Evolutionary conservation across 2,797 vertebrate species (phyloP), one percentile per base, ranked within the genome.

Genomic region (Salmo trutta): DNA sequence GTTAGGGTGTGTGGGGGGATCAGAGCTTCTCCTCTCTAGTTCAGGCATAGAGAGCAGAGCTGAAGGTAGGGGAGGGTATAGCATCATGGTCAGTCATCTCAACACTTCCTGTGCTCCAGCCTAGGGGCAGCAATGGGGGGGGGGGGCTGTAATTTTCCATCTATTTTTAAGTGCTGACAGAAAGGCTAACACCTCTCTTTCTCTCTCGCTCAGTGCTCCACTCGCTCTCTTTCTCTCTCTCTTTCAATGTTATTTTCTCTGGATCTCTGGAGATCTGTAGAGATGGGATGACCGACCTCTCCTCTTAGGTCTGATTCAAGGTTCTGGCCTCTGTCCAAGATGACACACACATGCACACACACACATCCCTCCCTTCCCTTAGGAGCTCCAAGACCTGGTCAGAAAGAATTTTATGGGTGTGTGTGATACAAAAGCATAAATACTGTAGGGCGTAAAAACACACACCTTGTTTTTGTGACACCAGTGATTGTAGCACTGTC

Each of bases 21-120:
- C 59, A 64, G 21, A 64, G 53, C 19, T 8, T 51, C 36, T 51
- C n/a, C 36, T 73, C 24, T 53, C 21, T 56, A 19, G 17, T 41
- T 16, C 33, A 69, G 67, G 5, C 17, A 17, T 69, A n/a, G 21
- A 64, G 67, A 69, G 31, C 79, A 79, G 81, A 77, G 74, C 24
- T 75, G 65, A 78, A 83, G 66, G 70, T 36, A 36, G 85, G 27
- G 56, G 5, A 83, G 67, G 82, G 1, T 19, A 81, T 84, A 75
- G 80, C 73, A 74, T 83, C 85, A 85, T 82, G 68, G 10, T 87
- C 82, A 73, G 82, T 84, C 72, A 77, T 83, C 77, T 82, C 88
- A 91, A 90, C 88, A 87, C 89, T 92, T 93, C 91, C 92, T 91
- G 88, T 84, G 77, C 69, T 71, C 84, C 87, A 82, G 78, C 84